Conservation (phyloP, 2,113 vertebrate genomes). For the Vidua chalybeata region DNA sequence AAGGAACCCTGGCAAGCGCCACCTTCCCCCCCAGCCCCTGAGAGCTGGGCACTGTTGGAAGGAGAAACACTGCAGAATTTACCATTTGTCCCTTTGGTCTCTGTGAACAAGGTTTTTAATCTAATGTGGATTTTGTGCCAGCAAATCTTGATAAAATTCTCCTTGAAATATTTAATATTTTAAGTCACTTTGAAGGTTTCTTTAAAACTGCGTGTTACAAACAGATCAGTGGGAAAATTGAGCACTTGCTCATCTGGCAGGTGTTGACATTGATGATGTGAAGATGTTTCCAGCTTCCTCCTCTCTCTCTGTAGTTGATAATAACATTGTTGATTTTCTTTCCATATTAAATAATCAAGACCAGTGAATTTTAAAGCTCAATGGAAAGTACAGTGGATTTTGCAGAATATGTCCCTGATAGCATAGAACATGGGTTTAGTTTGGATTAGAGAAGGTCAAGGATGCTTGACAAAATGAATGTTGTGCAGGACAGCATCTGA, state of each 20-base stretch:
- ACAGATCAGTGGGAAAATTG: neutral
- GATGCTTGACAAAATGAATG: neutral
- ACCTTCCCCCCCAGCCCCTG: neutral
- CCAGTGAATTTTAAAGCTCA: neutral
- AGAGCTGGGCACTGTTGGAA: neutral
- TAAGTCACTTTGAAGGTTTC: neutral
- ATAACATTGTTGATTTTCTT: neutral
- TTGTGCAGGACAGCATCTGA: neutral
- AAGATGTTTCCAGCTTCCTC: neutral
- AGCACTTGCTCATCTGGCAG: neutral
- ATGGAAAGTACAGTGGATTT: neutral
- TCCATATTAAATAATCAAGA: neutral
- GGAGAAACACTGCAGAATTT: neutral
- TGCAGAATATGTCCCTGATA: neutral
- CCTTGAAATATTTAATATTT: neutral
- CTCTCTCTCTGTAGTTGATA: neutral
- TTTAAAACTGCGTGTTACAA: neutral
- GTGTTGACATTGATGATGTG: neutral
- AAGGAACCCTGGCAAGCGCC: neutral
- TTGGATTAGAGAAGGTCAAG: neutral
- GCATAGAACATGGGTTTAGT: accelerated
- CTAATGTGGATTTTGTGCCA: neutral
- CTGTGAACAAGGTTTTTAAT: neutral
- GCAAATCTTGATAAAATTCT: neutral
- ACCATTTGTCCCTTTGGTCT: neutral